Evolutionary conservation across 1,140 invertebrate genomes (phyloP).

Genomic region (Solen grandis): DNA sequence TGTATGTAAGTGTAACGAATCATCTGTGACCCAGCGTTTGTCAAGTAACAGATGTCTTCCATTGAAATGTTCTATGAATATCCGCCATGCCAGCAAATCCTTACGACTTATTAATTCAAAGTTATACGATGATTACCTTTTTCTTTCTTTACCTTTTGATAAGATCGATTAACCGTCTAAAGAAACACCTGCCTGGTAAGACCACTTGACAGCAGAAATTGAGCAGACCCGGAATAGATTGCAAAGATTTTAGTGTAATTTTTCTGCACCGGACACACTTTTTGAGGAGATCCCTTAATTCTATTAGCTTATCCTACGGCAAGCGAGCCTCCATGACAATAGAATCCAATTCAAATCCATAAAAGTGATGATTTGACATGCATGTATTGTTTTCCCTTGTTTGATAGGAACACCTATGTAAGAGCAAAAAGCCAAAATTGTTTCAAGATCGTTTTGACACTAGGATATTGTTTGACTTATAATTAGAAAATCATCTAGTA

Average conservation of each 20-base stretch:
- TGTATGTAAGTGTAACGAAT: constrained; percentile 33
- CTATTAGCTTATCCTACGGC: not conserved
- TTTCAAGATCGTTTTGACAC: constrained; percentile 6
- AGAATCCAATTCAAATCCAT: not conserved
- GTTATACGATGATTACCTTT: constrained; percentile 15
- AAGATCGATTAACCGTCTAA: constrained; percentile 37
- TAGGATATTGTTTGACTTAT: not conserved
- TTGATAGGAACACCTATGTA: constrained; percentile 3
- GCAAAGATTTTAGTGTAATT: constrained; percentile 31
- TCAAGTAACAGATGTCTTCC: not conserved
- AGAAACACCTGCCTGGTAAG: constrained; percentile 14
- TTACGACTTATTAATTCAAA: not conserved
- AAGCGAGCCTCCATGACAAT: not conserved
- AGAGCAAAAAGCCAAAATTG: constrained; percentile 5
- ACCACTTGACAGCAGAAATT: constrained; percentile 43
- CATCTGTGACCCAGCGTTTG: not conserved
- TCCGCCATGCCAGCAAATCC: not conserved
- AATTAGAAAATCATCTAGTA: constrained; percentile 54
- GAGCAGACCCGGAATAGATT: constrained; percentile 30
- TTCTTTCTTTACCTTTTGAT: too few relatives aligned
- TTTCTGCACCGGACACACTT: not conserved
- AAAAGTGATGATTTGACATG: not conserved
- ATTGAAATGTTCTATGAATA: constrained; percentile 12
- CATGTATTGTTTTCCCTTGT: constrained; percentile 7
- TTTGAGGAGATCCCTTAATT: not conserved